These are phyloP conservation scores for Temnothorax longispinosus DNA, from an alignment of 1,140 invertebrate genomes.

Conservation along the genomic window DNA sequence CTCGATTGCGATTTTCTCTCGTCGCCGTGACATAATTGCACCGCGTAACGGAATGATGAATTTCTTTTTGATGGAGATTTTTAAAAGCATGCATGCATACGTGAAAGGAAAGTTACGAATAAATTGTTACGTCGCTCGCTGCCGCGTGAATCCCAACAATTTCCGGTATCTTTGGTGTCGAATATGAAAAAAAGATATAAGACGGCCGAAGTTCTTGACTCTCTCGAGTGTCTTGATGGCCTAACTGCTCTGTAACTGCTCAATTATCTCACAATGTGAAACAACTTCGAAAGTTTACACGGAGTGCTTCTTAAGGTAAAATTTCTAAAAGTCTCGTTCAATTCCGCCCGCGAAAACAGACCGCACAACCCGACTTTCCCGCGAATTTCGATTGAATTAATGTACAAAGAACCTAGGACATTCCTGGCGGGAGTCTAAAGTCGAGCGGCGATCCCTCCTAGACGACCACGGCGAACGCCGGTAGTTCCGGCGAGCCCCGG, in stretches of 20 bases:
- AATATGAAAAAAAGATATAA: background rate
- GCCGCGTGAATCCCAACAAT: background rate
- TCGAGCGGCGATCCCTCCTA: background rate
- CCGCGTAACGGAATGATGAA: background rate
- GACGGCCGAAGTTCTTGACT: background rate
- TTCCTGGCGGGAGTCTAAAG: background rate
- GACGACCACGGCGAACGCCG: constrained; percentile 25
- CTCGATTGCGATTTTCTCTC: constrained; percentile 19
- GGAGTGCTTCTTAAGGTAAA: background rate
- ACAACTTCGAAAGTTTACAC: background rate
- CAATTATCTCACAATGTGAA: background rate
- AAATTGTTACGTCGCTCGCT: background rate
- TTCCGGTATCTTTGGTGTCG: background rate
- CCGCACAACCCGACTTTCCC: background rate
- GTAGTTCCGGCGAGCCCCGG: constrained; percentile 34
- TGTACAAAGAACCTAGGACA: background rate
- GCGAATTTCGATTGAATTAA: constrained; percentile 2
- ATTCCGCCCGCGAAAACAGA: background rate
- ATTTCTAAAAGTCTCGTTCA: background rate
- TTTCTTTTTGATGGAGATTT: background rate
- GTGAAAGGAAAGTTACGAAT: background rate
- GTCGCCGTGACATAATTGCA: constrained; percentile 26
- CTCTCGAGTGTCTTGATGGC: background rate
- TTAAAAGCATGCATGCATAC: background rate
- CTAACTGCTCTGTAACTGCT: background rate